Conservation (phyloP, 2,888 invertebrate genomes). For the Rotaria socialis region DNA sequence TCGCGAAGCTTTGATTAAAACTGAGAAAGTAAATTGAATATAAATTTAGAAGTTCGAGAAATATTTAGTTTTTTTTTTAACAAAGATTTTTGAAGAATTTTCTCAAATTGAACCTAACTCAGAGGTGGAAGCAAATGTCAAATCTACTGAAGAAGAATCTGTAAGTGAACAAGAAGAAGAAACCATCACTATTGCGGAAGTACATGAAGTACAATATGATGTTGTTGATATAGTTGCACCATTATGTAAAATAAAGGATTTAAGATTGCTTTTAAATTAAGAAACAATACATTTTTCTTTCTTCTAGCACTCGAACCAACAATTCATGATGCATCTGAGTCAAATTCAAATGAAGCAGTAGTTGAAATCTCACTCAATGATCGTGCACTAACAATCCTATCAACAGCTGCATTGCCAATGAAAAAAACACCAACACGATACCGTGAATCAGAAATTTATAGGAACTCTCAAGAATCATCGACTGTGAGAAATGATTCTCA, state of each 20-base stretch:
- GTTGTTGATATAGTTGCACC: background rate
- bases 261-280: background rate
- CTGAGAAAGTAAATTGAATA: background rate
- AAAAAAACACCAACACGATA: background rate
- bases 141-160: background rate
- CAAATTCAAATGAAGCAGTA: background rate
- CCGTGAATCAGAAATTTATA: no score
- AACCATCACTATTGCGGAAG: background rate
- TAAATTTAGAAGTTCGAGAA: background rate
- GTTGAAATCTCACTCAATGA: background rate
- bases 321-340: background rate
- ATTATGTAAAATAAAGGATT: background rate
- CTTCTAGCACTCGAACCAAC: background rate
- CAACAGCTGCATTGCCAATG: background rate
- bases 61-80: background rate
- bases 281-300: background rate
- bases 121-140: background rate
- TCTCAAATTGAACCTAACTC: background rate
- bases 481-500: background rate
- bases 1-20: background rate
- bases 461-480: background rate
- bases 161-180: background rate
- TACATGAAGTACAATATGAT: background rate
- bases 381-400: background rate
- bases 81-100: background rate